Evolutionary conservation across 2,888 invertebrate genomes (phyloP).

Genomic region (Drosophila pullipes): DNA sequence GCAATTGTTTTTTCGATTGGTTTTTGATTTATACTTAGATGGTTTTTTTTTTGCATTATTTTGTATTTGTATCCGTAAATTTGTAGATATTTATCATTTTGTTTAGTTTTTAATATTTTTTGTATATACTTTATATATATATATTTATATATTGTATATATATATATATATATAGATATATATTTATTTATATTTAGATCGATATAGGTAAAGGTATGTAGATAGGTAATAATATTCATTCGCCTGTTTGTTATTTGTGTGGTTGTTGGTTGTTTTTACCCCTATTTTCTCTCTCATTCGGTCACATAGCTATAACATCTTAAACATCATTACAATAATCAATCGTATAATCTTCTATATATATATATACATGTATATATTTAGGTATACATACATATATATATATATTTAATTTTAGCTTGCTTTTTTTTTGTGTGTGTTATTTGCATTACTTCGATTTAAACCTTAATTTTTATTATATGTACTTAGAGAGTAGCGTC

Average conservation of each 20-base stretch:
- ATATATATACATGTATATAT: slow-evolving; percentile 48
- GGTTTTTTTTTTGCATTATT: slow-evolving; percentile 59
- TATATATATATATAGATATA: slow-evolving; percentile 41
- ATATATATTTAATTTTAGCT: slow-evolving; percentile 23
- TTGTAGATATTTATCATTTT: slow-evolving; percentile 72
- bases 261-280: slow-evolving; percentile 60
- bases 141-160: slow-evolving; percentile 46
- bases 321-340: slow-evolving; percentile 77
- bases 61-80: slow-evolving; percentile 76
- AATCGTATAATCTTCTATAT: slow-evolving; percentile 60
- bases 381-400: slow-evolving; percentile 32
- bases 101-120: slow-evolving; percentile 66
- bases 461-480: slow-evolving; percentile 66
- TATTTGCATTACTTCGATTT: slow-evolving; percentile 66
- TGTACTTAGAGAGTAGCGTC: slow-evolving; percentile 81
- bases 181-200: slow-evolving; percentile 71
- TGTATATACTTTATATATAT: slow-evolving; percentile 61
- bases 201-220: slow-evolving; percentile 80
- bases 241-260: slow-evolving; percentile 61
- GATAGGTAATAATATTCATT: slow-evolving; percentile 80
- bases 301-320: slow-evolving; percentile 80
- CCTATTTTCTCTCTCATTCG: slow-evolving; percentile 51
- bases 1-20: slow-evolving; percentile 76
- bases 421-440: slow-evolving; percentile 38
- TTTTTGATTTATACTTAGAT: slow-evolving; percentile 50